Base-by-base conservation (phyloP, 2,113 vertebrate species). In the Danio rerio region DNA sequence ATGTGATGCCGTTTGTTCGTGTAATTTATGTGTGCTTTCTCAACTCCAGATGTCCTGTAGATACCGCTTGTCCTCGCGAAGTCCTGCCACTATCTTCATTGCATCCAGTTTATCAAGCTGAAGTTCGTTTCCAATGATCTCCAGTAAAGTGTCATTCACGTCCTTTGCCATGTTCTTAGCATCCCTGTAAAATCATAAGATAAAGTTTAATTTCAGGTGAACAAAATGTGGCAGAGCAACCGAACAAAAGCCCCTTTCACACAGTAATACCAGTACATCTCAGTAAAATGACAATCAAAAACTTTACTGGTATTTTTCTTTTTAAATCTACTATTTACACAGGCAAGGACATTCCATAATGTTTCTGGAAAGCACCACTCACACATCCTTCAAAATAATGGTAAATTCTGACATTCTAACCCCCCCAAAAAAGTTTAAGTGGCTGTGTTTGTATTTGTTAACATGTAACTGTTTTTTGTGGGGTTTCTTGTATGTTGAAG, bases 131-230 rank as follows among this genome's bases (percentile, higher is more conserved):
- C 91, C 91, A 78, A 99, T 89, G 83, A 97, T 94, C 78, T 96
- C 95, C 50, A 95, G 84, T 85, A 99, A 79, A 0, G 94, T 82
- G 82, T 96, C 92, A 40, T 93, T 94, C 56, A 99, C 95, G n/a
- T 95, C 95, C 89, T 94, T 96, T 21, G 96, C 98, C 97, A 99
- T 99, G 88, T 96, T 96, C 91, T 96, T 98, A 7, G 96, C 96
- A 89, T 99, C 97, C 81, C 98, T 98, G 89, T 7, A 83, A 82
- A 81, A 75, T 20, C 15, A 4, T 66, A 16, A 65, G 62, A 74
- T 56, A 56, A 53, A 10, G 8, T 52, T n/a, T 71, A 10, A 71
- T 53, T 72, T 16, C 69, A 15, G 9, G n/a, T 20, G 69, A 72
- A 21, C 47, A 72, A 21, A 72, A 52, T 72, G 18, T 15, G 69